Evolutionary conservation across 2,888 invertebrate genomes (phyloP), one percentile per base, ranked within the genome.

Genomic region (Tolmerus cingulatus): DNA sequence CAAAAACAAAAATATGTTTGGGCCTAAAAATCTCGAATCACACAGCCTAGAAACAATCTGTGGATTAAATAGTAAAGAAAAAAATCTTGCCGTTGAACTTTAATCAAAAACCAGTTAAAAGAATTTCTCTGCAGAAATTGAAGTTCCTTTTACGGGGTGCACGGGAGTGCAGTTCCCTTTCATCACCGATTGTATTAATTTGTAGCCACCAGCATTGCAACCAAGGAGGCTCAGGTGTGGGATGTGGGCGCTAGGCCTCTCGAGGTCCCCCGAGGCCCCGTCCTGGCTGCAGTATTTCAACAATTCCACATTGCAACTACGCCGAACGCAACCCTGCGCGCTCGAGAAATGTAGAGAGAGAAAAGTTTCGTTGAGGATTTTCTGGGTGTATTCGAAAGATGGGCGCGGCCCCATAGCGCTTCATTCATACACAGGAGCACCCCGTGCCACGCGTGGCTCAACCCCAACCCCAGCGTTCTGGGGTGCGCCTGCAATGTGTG

Each of bases 331-430:
- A 40, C 9, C 34, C 76, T 27, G 40, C 19, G 76, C 40, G 76
- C 76, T 3, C 34, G 16, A n/a, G 7, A 16, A 51, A 51, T 51
- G 16, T 46, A 74, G 12, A 16, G 14, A 76, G 76, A 76, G 76
- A 76, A 76, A 76, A 76, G 27, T 37, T 46, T 76, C 76, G 37
- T 40, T 76, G 37, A 40, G 76, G 76, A 76, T 30, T 76, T 76
- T 76, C 55, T 51, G 81, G 34, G 30, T 81, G 81, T 51, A 55
- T 81, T 81, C 55, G 81, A 81, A 57, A 81, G n/a, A 81, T 81
- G 81, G 81, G 81, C 51, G 81, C 81, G 81, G 81, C 43, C 23
- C 51, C 81, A 81, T 51, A 81, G 16, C 16, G 43, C 30, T 79
- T 9, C 81, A 81, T 81, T 81, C 81, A 81, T 81, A 34, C 51